Conservation (phyloP, 2,113 vertebrate species). For the Festucalex cinctus region DNA sequence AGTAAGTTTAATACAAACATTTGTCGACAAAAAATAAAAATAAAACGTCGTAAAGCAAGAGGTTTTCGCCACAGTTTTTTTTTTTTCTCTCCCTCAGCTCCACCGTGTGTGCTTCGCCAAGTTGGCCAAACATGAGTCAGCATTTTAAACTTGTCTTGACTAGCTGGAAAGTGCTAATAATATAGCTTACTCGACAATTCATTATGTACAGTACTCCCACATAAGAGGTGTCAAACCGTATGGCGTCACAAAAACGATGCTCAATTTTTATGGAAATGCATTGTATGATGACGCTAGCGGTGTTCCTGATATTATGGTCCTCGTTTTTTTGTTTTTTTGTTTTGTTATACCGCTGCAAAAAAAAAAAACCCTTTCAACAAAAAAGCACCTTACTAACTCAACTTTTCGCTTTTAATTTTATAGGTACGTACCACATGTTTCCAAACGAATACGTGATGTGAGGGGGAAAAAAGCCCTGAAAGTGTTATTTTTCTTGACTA, state of each 20-base stretch:
- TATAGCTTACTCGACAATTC: neutral
- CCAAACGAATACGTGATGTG: no score
- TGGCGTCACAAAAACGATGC: neutral
- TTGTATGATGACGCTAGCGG: neutral
- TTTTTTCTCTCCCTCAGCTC: no score
- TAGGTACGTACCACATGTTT: neutral
- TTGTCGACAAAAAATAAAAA: neutral
- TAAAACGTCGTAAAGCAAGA: neutral
- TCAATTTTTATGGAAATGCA: neutral
- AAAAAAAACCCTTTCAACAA: neutral
- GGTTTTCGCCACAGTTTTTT: neutral
- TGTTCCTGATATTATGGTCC: neutral
- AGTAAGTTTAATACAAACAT: neutral
- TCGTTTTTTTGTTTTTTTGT: neutral
- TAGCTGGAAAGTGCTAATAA: neutral
- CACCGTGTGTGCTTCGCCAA: constrained; percentile 8
- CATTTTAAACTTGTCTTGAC: constrained; percentile 40
- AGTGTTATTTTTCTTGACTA: neutral
- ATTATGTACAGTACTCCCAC: no score
- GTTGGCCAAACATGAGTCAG: constrained; percentile 65
- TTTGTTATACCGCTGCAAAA: neutral
- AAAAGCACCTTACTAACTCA: neutral
- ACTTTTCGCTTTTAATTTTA: no score
- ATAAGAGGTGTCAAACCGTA: no score
- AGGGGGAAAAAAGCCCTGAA: no score